These are phyloP conservation scores for Meles meles DNA, from an alignment of 2,113 vertebrate genomes.

Conservation along the genomic window DNA sequence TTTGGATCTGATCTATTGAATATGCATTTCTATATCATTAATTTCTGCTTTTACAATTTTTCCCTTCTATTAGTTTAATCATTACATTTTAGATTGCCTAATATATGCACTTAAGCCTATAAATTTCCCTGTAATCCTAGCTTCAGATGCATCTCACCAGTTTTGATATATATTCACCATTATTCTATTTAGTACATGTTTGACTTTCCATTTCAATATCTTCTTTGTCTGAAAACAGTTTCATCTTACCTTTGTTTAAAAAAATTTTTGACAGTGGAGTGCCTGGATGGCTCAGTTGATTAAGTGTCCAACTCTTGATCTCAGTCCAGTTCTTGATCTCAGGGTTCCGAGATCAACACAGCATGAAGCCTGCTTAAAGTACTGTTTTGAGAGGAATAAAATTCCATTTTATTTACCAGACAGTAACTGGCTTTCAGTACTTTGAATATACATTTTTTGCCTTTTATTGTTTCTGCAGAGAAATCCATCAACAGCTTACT, in stretches of 20 bases:
- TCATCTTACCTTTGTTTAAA: too few species aligned
- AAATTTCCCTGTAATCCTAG: not conserved
- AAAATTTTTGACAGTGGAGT: too few species aligned
- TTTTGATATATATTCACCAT: not conserved
- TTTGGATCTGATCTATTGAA: not conserved
- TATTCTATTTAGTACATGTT: not conserved
- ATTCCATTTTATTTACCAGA: not conserved
- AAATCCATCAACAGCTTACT: not conserved
- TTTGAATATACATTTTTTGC: not conserved
- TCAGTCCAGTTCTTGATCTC: too few species aligned
- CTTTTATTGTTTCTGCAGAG: not conserved
- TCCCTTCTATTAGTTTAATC: not conserved
- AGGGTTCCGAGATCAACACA: too few species aligned
- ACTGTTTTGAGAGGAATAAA: not conserved
- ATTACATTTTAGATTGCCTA: not conserved
- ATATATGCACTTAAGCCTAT: not conserved
- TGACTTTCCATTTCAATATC: not conserved
- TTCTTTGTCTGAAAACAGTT: not conserved
- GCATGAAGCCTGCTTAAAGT: too few species aligned
- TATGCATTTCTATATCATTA: not conserved
- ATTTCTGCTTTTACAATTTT: not conserved
- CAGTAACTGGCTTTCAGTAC: not conserved
- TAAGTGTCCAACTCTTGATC: too few species aligned
- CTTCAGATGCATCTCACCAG: not conserved
- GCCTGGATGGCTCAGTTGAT: too few species aligned